Conservation (phyloP, 2,797 vertebrate genomes). For the Carcharodon carcharias region DNA sequence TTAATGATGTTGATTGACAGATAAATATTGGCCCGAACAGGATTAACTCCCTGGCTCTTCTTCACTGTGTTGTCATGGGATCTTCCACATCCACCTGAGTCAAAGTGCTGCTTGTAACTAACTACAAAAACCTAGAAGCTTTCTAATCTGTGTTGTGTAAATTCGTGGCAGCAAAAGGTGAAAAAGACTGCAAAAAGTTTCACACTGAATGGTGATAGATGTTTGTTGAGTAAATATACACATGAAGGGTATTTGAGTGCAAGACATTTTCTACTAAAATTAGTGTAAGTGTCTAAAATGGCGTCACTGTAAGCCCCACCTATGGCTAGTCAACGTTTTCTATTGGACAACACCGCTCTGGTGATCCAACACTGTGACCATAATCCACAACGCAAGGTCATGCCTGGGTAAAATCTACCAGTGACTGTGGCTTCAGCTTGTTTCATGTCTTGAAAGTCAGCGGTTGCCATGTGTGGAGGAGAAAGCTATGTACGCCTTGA, state of each 20-base stretch:
- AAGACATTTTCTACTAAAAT: background rate
- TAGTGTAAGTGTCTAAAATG: background rate
- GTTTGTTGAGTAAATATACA: background rate
- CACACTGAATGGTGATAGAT: background rate
- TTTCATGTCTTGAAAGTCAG: background rate
- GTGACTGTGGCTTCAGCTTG: background rate
- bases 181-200: background rate
- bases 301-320: background rate
- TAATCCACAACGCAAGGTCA: background rate
- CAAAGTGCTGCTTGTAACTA: background rate
- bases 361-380: background rate
- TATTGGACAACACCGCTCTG: background rate
- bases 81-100: background rate
- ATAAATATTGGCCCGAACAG: too few relatives aligned
- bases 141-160: background rate
- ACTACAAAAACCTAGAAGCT: background rate
- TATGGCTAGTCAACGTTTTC: background rate
- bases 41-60: too few relatives aligned
- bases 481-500: background rate
- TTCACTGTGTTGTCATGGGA: too few relatives aligned
- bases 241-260: background rate
- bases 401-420: background rate
- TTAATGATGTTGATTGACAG: too few relatives aligned
- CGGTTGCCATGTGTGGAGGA: too few relatives aligned
- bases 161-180: background rate